These are phyloP conservation scores for Oopsacas minuta DNA, from an alignment of 37 sponge, comb jelly and placozoan genomes.

Conservation along the genomic window DNA sequence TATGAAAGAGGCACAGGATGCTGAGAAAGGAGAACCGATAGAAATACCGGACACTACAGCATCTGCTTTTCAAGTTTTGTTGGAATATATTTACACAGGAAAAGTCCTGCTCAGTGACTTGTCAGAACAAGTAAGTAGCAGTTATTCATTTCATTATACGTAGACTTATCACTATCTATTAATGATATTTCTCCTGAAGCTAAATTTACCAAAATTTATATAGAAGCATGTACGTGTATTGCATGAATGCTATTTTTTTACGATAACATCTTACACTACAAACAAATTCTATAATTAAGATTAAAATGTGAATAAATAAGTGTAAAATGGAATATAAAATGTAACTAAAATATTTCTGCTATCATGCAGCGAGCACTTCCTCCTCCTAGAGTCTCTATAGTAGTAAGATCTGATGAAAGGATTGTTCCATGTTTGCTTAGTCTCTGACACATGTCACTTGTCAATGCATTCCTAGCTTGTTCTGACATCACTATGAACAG, in stretches of 20 bases:
- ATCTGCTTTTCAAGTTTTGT: conserved; percentile 44
- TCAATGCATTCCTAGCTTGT: conserved; percentile 27
- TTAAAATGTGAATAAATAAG: too few species aligned
- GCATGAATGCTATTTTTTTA: too few species aligned
- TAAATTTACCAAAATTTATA: too few species aligned
- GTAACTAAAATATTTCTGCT: conserved; percentile 46
- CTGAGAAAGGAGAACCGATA: conserved; percentile 25
- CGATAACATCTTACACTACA: too few species aligned
- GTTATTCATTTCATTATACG: not conserved
- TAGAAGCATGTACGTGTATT: too few species aligned
- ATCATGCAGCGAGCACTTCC: conserved; percentile 72
- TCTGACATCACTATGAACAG: conserved; percentile 45
- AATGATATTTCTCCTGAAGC: too few species aligned
- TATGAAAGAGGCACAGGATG: conserved; percentile 56
- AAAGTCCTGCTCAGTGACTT: conserved; percentile 46
- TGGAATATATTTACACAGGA: conserved; percentile 69
- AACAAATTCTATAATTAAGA: too few species aligned
- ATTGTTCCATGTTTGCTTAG: not conserved
- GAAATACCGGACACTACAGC: conserved; percentile 50
- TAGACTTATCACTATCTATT: too few species aligned
- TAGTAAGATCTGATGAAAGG: conserved; percentile 26
- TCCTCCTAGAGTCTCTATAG: conserved; percentile 53
- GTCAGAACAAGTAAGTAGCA: conserved; percentile 38
- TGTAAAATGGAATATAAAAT: too few species aligned
- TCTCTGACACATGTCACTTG: not conserved